These are phyloP conservation scores for Drosophila formosana DNA, from an alignment of 2,888 invertebrate genomes.

Conservation along the genomic window DNA sequence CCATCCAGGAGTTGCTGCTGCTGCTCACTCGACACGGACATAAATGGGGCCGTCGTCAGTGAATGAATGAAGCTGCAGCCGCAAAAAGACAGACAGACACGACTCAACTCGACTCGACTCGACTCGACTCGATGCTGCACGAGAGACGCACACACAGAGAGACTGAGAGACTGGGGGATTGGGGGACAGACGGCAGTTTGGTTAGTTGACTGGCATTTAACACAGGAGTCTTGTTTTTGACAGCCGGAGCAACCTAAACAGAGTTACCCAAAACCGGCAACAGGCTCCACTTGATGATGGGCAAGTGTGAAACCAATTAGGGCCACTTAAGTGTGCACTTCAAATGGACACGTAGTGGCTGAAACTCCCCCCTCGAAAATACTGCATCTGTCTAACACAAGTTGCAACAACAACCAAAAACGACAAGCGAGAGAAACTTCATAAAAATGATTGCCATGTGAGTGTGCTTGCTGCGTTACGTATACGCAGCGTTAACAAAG, in stretches of 20 bases:
- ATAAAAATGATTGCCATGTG: slow-evolving; percentile 70
- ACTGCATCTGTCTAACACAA: slow-evolving; percentile 9
- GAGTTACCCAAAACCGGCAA: slow-evolving; percentile 51
- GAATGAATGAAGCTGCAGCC: slow-evolving; percentile 62
- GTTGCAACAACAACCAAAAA: slow-evolving; percentile 11
- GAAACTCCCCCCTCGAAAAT: not conserved
- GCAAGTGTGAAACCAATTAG: slow-evolving; percentile 81
- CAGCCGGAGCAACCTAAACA: slow-evolving; percentile 55
- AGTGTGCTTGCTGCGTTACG: slow-evolving; percentile 48
- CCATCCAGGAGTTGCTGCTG: slow-evolving; percentile 28
- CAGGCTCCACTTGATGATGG: slow-evolving; percentile 68
- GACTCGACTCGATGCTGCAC: not conserved
- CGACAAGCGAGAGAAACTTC: slow-evolving; percentile 45
- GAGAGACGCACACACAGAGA: slow-evolving; percentile 7
- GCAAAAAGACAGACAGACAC: slow-evolving; percentile 16
- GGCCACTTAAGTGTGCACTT: slow-evolving; percentile 81
- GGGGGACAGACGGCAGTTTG: slow-evolving; percentile 22
- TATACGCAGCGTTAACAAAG: slow-evolving; percentile 73
- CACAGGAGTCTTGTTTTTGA: slow-evolving; percentile 70
- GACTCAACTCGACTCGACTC: not conserved
- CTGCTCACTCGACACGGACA: slow-evolving; percentile 60
- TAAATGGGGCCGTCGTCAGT: slow-evolving; percentile 60
- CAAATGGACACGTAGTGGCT: slow-evolving; percentile 65
- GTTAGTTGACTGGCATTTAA: slow-evolving; percentile 60
- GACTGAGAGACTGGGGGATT: not conserved